Conservation (phyloP, 1,140 invertebrate genomes). For the Polypedilum pembai region DNA sequence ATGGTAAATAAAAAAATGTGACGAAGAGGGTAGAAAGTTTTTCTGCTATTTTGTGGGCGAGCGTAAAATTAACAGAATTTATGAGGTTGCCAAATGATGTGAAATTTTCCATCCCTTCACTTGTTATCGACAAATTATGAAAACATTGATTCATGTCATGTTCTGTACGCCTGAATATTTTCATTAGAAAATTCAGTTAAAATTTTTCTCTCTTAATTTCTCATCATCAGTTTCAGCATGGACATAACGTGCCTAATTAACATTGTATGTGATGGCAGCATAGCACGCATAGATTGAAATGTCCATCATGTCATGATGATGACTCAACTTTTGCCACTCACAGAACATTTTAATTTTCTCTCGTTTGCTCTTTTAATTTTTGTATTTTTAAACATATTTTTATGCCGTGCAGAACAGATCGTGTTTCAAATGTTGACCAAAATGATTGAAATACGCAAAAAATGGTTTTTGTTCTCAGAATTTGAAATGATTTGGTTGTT, state of each 20-base stretch:
- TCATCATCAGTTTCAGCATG: neutral
- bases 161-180: no score
- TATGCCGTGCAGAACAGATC: no score
- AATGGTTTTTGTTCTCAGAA: no score
- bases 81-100: no score
- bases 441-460: no score
- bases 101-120: no score
- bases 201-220: no score
- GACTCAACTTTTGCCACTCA: slow-evolving; percentile 8
- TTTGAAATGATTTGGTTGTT: no score
- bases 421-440: no score
- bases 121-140: neutral
- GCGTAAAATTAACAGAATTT: neutral
- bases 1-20: neutral
- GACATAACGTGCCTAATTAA: neutral
- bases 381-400: no score
- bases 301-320: slow-evolving; percentile 11
- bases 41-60: neutral
- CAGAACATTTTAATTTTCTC: slow-evolving; percentile 1
- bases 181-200: neutral
- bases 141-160: neutral
- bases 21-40: neutral
- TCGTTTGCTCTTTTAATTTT: no score
- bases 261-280: neutral
- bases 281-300: slow-evolving; percentile 4